Conservation (phyloP, 2,888 invertebrate species). For the Drosophila borealis region DNA sequence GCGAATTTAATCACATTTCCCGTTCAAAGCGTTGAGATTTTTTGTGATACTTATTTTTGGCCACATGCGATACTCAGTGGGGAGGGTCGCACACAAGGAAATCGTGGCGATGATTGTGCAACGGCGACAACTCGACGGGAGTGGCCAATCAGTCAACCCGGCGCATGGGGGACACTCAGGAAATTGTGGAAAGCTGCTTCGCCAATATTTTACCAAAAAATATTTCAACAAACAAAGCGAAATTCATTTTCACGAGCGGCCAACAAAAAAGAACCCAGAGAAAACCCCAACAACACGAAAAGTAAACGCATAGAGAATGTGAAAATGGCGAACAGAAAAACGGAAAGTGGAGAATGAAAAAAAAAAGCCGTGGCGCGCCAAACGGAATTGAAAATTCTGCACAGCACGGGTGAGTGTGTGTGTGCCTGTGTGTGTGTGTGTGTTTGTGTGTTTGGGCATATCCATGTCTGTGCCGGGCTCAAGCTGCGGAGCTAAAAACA, state of each 20-base stretch:
- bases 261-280: conserved; percentile 7
- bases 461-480: conserved; percentile 71
- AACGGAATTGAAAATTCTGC: conserved; percentile 79
- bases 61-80: conserved; percentile 9
- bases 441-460: conserved; percentile 56
- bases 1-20: conserved; percentile 39
- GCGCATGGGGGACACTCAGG: conserved; percentile 8
- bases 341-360: conserved; percentile 4
- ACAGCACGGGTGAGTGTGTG: conserved; percentile 27
- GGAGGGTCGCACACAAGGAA: conserved; percentile 23
- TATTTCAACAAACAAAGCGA: conserved; percentile 76
- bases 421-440: conserved; percentile 29
- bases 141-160: conserved; percentile 68
- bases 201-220: conserved; percentile 71
- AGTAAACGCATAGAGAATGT: conserved; percentile 33
- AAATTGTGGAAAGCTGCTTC: conserved; percentile 18
- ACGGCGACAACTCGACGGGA: conserved; percentile 46
- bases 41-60: conserved; percentile 38
- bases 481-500: conserved; percentile 72
- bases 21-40: conserved; percentile 66
- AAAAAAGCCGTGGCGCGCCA: conserved; percentile 71
- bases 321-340: conserved; percentile 31
- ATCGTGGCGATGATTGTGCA: conserved; percentile 41
- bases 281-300: conserved; percentile 24
- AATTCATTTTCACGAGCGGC: conserved; percentile 65